Conservation (phyloP, 2,113 vertebrate genomes). For the Harpagus bidentatus region DNA sequence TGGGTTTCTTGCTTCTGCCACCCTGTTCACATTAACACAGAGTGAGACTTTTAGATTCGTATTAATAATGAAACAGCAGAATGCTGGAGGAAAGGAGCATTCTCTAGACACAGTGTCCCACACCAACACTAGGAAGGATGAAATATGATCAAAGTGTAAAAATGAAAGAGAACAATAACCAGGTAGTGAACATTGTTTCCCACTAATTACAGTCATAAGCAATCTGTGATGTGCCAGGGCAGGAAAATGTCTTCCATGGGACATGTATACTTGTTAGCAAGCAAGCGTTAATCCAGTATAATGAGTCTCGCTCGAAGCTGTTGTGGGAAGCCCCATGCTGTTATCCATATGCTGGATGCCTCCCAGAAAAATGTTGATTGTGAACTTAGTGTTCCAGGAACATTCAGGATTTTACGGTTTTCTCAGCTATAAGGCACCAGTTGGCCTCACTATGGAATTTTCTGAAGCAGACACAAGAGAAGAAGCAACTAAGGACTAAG, state of each 20-base stretch:
- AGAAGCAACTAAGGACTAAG: neutral
- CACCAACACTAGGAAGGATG: neutral
- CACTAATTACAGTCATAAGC: neutral
- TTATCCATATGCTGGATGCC: constrained; percentile 28
- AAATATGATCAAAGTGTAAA: neutral
- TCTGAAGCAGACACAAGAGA: neutral
- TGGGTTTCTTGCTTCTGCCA: neutral
- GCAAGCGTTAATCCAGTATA: constrained; percentile 4
- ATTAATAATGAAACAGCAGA: neutral
- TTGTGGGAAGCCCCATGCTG: constrained; percentile 12
- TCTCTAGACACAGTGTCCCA: neutral
- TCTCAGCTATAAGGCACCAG: neutral
- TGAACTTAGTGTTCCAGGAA: neutral
- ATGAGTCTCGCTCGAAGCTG: neutral
- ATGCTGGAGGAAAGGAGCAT: neutral
- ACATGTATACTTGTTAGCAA: neutral
- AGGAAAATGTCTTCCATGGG: neutral
- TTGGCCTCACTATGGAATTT: neutral
- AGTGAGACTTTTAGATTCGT: neutral
- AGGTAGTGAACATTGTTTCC: neutral
- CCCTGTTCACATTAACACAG: neutral
- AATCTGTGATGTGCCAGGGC: neutral
- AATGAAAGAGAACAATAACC: neutral
- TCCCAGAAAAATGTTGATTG: neutral
- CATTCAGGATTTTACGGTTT: neutral